Percentiles rank a stretch among this genome's conserved stretches.
These are phyloP conservation scores for Lasaia peninsularis DNA, from an alignment of 1,140 invertebrate species.

Conservation along the genomic window DNA sequence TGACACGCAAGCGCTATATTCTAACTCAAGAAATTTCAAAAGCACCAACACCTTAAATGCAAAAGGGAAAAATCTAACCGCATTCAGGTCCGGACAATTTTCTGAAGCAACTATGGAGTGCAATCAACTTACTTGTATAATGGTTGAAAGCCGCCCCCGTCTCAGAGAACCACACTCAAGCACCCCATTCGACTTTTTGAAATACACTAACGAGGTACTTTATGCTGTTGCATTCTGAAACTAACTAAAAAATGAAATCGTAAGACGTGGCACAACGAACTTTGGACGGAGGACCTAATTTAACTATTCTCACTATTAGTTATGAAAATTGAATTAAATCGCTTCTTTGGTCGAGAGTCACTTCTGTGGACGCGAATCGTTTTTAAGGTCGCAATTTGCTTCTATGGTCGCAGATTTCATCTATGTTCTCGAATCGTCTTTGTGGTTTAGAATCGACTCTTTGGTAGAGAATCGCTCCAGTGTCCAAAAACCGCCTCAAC, in stretches of 20 bases:
- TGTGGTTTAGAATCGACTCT: no score
- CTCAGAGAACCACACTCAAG: constrained; percentile 25
- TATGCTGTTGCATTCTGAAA: constrained; percentile 37
- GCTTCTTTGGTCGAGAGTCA: no score
- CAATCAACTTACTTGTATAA: constrained; percentile 50
- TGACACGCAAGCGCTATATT: neutral
- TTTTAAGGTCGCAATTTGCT: no score
- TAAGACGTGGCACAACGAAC: constrained; percentile 19
- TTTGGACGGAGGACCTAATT: neutral
- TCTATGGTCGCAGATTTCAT: no score
- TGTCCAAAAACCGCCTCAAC: no score
- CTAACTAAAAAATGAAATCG: constrained; percentile 26
- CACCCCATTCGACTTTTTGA: constrained; percentile 48
- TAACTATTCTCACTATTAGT: constrained; percentile 2
- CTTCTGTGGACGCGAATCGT: no score
- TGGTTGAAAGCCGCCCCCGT: constrained; percentile 37
- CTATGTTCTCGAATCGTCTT: no score
- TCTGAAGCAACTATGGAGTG: constrained; percentile 31
- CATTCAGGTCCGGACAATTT: constrained; percentile 28
- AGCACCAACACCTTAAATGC: constrained; percentile 9
- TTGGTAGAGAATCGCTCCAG: no score
- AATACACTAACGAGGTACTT: constrained; percentile 65
- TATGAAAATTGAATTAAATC: no score
- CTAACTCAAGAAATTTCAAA: neutral
- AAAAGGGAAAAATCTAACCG: constrained; percentile 15